Evolutionary conservation across 2,888 invertebrate genomes (phyloP), one percentile per base, ranked within the genome.

Genomic region (Megaustenia siamemsis): DNA sequence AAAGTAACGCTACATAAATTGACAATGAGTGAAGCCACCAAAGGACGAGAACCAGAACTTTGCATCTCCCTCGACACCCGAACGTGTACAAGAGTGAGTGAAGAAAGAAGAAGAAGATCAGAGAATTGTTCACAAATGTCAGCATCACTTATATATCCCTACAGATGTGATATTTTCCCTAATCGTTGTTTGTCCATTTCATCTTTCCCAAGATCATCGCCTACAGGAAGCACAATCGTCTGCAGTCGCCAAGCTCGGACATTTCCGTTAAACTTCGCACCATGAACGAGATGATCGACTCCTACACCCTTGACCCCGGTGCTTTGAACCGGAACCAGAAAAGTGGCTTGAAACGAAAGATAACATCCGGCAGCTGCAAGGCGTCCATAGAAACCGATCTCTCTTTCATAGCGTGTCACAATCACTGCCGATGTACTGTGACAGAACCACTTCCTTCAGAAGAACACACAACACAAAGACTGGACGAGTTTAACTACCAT

Each of bases 151-250:
- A 75, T 53, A 15, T 53, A 53, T 15, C 49, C 15, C 6, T 49
- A 10, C 15, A 49, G 6, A 15, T 49, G 8, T 15, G 49, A 49
- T 49, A 15, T 15, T 49, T 49, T 15, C 49, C 49, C 49, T 49
- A 15, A 10, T 6, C 8, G 49, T 49, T 49, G 8, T 49, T 49
- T 10, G 15, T 10, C 6, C 49, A 15, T 49, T n/a, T n/a, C n/a
- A 12, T 81, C 28, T 81, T 10, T 53, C 12, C 56, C 28, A 71
- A 82, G 82, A 71, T 82, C 6, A 71, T 82, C 8, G 71, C 82
- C 56, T 82, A 82, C 71, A 28, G 73, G n/a, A 82, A 73, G 38
- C 71, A 82, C 56, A 82, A 82, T 43, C 56, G 73, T 35, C 15
- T 28, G 18, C 56, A 56, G 15, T 45, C 79, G 1, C 15, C 24